Evolutionary conservation across 2,797 vertebrate genomes (phyloP), one percentile per base, ranked within the genome.

Genomic region (Luscinia luscinia): DNA sequence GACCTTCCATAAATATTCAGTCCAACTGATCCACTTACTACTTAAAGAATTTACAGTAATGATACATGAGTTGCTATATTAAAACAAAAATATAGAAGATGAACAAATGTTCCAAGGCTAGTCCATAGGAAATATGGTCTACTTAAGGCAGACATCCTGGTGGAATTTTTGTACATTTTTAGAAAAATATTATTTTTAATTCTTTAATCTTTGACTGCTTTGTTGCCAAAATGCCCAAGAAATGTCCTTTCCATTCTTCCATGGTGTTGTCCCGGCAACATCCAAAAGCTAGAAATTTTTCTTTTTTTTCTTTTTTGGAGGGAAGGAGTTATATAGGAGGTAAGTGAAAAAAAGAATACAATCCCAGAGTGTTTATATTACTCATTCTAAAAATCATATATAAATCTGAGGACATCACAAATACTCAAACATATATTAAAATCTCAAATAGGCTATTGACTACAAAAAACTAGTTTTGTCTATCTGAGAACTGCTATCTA

Each of bases 1-100:
- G 76, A 91, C 49, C 59, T 79, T 64, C 85, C 45, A 81, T 43
- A 92, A 89, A 95, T 76, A 94, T 89, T 67, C 68, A 70, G 83
- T 57, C 38, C 62, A 93, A 34, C 20, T 54, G 41, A 84, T 79
- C 70, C 55, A 86, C 49, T 95, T 78, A 43, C 19, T 58, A 80
- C 40, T 73, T 76, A 54, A 96, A 91, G 38, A 86, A 69, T 87
- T 83, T 70, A 79, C n/a, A 20, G 13, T 63, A 73, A 82, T 17
- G 26, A 69, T 43, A 76, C 26, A 40, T 15, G 12, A 76, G 22
- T n/a, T 30, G 5, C 32, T 63, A 18, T 40, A 59, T 67, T 79
- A 55, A 85, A 93, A 70, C 5, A 74, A 72, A 21, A 16, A 69
- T 59, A 19, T 3, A 9, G 28, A 72, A 64, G 48, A 84, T 23